Evolutionary conservation across 1,140 invertebrate species (phyloP), one percentile per base, ranked within the genome.

Genomic region (Phocides pigmalion): DNA sequence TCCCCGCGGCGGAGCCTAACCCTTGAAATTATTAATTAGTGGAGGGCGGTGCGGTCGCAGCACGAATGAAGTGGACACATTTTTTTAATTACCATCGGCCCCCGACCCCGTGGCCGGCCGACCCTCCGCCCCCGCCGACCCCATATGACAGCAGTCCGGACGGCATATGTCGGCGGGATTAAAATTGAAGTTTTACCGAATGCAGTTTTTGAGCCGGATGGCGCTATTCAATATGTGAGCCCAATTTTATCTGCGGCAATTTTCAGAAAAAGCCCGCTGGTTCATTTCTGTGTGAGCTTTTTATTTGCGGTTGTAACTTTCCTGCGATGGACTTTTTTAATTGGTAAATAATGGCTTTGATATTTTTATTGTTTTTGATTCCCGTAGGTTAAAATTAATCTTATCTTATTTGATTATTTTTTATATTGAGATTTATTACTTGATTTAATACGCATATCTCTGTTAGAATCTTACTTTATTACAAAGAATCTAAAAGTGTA

Each of bases 41-140:
- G 66, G 44, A 69, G 28, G 28, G 28, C 28, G 28, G 28, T 32
- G 81, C 76, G 81, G 82, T 82, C 76, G 63, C 70, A 51, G 74
- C 70, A 59, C 76, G 70, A 81, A 87, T 88, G 84, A 88, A 88
- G 76, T 88, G 85, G 83, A 87, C 83, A 87, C 76, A 80, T 89
- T 89, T 89, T 89, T 89, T 86, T 87, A 89, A 89, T 87, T 87
- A 79, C 84, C 76, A 37, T 17, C 51, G 15, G n/a, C 64, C 58
- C 49, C n/a, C 28, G 22, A 42, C 51, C n/a, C n/a, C n/a, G n/a
- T n/a, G n/a, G n/a, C n/a, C n/a, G n/a, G n/a, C n/a, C n/a, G n/a
- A n/a, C n/a, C n/a, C n/a, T n/a, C n/a, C 46, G 11, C 62, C 51
- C 59, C 51, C 54, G 56, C 42, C n/a, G 19, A 44, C 70, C 51